Conservation (phyloP, 2,888 invertebrate species). For the Candidula unifasciata region DNA sequence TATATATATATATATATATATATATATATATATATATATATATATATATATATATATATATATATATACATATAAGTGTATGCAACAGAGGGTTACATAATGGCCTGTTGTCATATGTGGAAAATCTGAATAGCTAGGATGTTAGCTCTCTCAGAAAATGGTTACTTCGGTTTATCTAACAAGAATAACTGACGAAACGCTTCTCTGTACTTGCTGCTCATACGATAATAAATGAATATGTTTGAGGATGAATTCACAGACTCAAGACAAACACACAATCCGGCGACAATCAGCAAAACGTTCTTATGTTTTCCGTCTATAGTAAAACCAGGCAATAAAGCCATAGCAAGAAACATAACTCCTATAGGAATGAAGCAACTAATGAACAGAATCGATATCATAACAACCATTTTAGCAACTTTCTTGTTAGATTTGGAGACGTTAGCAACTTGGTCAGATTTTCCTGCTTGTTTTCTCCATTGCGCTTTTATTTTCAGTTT, state of each 20-base stretch:
- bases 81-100: too few relatives aligned
- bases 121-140: too few relatives aligned
- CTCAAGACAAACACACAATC: not conserved
- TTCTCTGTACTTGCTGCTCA: slow-evolving; percentile 19
- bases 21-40: too few relatives aligned
- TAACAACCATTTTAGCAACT: slow-evolving; percentile 21
- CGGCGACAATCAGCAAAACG: not conserved
- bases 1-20: too few relatives aligned
- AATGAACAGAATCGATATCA: not conserved
- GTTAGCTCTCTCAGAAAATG: not conserved
- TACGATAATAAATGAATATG: slow-evolving; percentile 4
- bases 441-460: not conserved
- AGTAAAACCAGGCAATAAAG: not conserved
- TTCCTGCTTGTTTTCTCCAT: not conserved
- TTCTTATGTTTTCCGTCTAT: not conserved
- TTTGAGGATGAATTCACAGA: slow-evolving; percentile 3
- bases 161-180: not conserved
- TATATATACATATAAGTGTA: too few relatives aligned
- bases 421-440: not conserved
- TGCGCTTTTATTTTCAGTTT: not conserved
- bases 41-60: too few relatives aligned
- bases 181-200: not conserved
- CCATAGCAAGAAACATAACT: not conserved
- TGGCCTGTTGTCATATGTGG: too few relatives aligned
- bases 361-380: not conserved